phyloP scores from a whole-genome alignment of 2,888 invertebrate species.

The Doris montereyensis region DNA sequence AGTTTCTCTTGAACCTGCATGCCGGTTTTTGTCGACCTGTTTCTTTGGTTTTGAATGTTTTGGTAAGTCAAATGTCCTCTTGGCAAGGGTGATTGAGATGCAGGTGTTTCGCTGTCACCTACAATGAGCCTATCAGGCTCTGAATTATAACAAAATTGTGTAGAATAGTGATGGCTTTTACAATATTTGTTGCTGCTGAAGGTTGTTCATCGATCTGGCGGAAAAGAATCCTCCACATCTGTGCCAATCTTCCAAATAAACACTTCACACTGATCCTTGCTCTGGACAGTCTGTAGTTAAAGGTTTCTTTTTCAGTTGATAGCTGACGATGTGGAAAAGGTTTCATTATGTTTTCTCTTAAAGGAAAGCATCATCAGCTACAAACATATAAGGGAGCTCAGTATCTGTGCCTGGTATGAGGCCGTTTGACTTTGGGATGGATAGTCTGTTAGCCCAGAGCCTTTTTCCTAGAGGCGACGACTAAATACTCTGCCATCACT shows the following conservation, averaged over 20 bases:
- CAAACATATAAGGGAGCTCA: constrained; percentile 1
- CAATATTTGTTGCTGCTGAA: neutral
- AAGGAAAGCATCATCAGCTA: constrained; percentile 17
- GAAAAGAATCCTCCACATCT: too few species aligned
- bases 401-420: constrained; percentile 9
- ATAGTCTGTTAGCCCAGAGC: neutral
- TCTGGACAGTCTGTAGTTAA: constrained; percentile 4
- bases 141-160: constrained; percentile 14
- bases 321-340: constrained; percentile 21
- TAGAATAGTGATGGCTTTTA: too few species aligned
- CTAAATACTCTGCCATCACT: constrained; percentile 12
- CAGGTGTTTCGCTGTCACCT: neutral
- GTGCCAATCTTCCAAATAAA: constrained; percentile 6
- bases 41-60: constrained; percentile 3
- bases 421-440: neutral
- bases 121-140: neutral
- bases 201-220: constrained; percentile 23
- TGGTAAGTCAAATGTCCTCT: constrained; percentile 5
- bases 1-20: constrained; percentile 1
- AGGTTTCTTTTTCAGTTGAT: neutral
- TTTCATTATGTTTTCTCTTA: constrained; percentile 16
- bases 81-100: neutral
- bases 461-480: constrained; percentile 1
- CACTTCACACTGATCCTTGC: constrained; percentile 18
- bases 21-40: neutral